These are phyloP conservation scores for Drosophila ironensis DNA, from an alignment of 1,140 invertebrate species.

Conservation along the genomic window DNA sequence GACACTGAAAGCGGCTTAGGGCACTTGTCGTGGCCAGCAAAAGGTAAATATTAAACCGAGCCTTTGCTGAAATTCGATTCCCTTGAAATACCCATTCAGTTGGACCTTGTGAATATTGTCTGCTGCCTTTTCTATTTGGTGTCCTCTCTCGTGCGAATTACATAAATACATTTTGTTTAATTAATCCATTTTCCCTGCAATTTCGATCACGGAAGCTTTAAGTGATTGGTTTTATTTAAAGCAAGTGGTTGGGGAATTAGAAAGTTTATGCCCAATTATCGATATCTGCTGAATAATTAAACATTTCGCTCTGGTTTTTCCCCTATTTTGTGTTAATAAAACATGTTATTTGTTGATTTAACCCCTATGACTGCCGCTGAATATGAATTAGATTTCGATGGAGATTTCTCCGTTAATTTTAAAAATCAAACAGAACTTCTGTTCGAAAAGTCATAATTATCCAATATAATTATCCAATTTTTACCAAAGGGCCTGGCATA, in stretches of 20 bases:
- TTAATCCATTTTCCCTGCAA: not conserved
- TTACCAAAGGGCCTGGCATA: not conserved
- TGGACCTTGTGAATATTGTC: too few relatives aligned
- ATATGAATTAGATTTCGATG: not conserved
- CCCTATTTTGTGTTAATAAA: too few relatives aligned
- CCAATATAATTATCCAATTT: not conserved
- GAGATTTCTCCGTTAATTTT: conserved; percentile 1
- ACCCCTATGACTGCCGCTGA: too few relatives aligned
- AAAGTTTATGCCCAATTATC: not conserved
- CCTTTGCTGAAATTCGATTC: conserved; percentile 61
- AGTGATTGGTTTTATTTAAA: not conserved
- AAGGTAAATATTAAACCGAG: conserved; percentile 60
- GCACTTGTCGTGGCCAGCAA: conserved; percentile 42
- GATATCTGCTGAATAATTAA: too few relatives aligned
- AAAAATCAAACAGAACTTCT: conserved; percentile 23
- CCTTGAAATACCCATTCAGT: too few relatives aligned
- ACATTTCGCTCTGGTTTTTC: too few relatives aligned
- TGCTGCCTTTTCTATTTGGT: too few relatives aligned
- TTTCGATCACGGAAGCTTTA: not conserved
- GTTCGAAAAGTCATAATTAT: not conserved
- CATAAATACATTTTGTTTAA: too few relatives aligned
- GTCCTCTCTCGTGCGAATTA: too few relatives aligned
- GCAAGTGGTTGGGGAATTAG: too few relatives aligned
- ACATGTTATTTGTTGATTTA: too few relatives aligned
- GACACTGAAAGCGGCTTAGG: conserved; percentile 62